Percentiles rank a stretch among this genome's conserved stretches.
Conservation (phyloP, 2,888 invertebrate genomes). For the Slavum lentiscoides region DNA sequence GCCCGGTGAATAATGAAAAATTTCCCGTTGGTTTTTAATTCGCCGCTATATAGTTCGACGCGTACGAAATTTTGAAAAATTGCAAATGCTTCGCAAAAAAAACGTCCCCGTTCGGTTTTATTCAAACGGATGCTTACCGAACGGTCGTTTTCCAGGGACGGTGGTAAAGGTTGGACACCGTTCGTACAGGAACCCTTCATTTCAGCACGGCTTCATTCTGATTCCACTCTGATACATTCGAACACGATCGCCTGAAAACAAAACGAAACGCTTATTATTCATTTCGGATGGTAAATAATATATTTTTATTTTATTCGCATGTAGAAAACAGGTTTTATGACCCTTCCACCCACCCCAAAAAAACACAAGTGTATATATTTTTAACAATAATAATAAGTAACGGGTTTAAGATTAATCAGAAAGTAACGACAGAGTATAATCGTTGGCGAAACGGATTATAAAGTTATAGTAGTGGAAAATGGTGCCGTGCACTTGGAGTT, state of each 20-base stretch:
- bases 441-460: too few relatives aligned
- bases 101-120: neutral
- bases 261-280: neutral
- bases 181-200: conserved; percentile 28
- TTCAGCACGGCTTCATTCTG: conserved; percentile 23
- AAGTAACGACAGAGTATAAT: too few relatives aligned
- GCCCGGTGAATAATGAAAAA: conserved; percentile 14
- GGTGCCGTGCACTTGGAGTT: too few relatives aligned
- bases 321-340: too few relatives aligned
- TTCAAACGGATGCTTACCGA: neutral
- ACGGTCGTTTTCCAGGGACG: conserved; percentile 5
- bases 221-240: neutral
- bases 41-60: neutral
- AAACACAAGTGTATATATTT: too few relatives aligned
- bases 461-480: too few relatives aligned
- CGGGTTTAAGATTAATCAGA: too few relatives aligned
- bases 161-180: conserved; percentile 13
- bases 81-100: neutral
- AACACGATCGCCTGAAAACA: neutral
- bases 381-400: too few relatives aligned
- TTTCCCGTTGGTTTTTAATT: conserved; percentile 20
- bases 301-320: too few relatives aligned
- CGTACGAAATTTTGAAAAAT: neutral
- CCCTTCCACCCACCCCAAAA: too few relatives aligned
- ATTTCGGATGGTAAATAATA: too few relatives aligned